These are phyloP conservation scores for Philopotamus ludificatus DNA, from an alignment of 1,140 invertebrate genomes.

Conservation along the genomic window DNA sequence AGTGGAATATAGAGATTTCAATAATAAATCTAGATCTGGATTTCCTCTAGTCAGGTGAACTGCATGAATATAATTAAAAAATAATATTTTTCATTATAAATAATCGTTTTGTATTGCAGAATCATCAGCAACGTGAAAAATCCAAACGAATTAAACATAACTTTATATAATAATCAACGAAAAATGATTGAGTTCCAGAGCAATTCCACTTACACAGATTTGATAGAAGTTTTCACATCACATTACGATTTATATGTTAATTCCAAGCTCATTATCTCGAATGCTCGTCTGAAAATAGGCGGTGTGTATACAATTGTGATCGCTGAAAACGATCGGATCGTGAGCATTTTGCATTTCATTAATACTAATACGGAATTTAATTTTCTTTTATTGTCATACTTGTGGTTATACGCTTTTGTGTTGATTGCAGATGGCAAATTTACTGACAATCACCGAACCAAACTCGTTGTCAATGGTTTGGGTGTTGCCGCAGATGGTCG, in stretches of 20 bases:
- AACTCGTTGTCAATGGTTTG: constrained; percentile 74
- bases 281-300: constrained; percentile 53
- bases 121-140: constrained; percentile 49
- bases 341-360: constrained; percentile 8
- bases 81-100: background rate
- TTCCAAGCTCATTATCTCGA: constrained; percentile 38
- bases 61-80: constrained; percentile 25
- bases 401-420: background rate
- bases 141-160: constrained; percentile 50
- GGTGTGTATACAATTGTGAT: constrained; percentile 60
- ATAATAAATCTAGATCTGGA: constrained; percentile 50
- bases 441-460: constrained; percentile 57
- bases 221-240: constrained; percentile 48
- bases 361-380: background rate
- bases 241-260: constrained; percentile 49
- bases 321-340: constrained; percentile 27
- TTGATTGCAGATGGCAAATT: constrained; percentile 44
- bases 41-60: constrained; percentile 51
- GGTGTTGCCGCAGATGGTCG: constrained; percentile 78
- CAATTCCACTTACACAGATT: constrained; percentile 43
- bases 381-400: background rate
- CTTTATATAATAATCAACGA: constrained; percentile 44
- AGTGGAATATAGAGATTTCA: constrained; percentile 43
- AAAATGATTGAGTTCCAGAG: constrained; percentile 45
- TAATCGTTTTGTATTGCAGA: constrained; percentile 27